Evolutionary conservation across 2,888 invertebrate species (phyloP), one percentile per base, ranked within the genome.

Genomic region (Pammene aurita): DNA sequence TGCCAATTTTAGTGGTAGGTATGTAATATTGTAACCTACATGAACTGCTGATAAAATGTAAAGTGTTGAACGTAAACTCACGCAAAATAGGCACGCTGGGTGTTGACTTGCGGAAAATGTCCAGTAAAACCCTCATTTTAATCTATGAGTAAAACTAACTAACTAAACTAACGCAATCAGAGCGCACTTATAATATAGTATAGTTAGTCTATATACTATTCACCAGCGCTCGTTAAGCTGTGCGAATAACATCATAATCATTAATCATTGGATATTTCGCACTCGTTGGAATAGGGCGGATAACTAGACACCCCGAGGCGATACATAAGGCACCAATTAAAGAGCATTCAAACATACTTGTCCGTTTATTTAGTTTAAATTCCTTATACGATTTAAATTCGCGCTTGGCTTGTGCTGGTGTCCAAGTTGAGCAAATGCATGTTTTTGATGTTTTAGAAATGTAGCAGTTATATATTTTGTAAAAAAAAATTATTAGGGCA

Each of bases 261-360:
- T 83, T 80, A 79, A 81, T 81, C 76, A 71, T 67, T 61, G 61
- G 72, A 66, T 66, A 67, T 72, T 67, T 72, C 72, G 70, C 74
- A 71, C 71, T 69, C 58, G 70, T 35, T 48, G 57, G 35, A 54
- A 67, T 63, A 61, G 57, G 55, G 13, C 16, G 50, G 71, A 71
- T 61, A 57, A 57, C 35, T 48, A 50, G 63, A 58, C 14, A 46
- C 57, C 68, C 56, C 10, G 26, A 42, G 62, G 60, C 35, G 46
- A 60, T 60, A 60, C n/a, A 34, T 26, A 46, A 57, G 42, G 10
- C 10, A 46, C 46, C 60, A 60, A 60, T 60, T 60, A 60, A 60
- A 60, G 46, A 14, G 7, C 60, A 48, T 60, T 60, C 60, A 60
- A 48, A 60, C 46, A 48, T 46, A 60, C 34, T 60, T 58, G 44